A percentile compares a stretch with the other conserved stretches of the same genome.
phyloP scores from a whole-genome alignment of 2,113 vertebrate genomes.

The Polyodon spathula region DNA sequence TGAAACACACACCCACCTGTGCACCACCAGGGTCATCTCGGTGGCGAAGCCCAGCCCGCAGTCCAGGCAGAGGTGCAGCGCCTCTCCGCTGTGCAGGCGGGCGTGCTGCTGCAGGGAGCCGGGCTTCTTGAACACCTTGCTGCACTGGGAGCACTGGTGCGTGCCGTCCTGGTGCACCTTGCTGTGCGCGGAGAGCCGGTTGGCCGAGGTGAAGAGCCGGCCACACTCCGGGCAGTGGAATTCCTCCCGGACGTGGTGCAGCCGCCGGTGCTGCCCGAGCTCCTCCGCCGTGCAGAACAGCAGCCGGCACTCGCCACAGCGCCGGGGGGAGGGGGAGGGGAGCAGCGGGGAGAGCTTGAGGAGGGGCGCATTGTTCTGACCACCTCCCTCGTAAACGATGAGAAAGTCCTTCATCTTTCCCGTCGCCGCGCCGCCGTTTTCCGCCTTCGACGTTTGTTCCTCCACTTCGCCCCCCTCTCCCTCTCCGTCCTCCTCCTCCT shows the following conservation, averaged over 20 bases:
- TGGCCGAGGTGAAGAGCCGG: constrained; percentile 69
- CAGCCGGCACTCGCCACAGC: constrained; percentile 59
- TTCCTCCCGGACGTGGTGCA: constrained; percentile 22
- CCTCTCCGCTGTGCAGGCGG: constrained; percentile 73
- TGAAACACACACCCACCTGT: constrained; percentile 66
- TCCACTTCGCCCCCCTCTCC: constrained; percentile 25
- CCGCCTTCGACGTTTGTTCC: constrained; percentile 29
- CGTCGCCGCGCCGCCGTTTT: constrained; percentile 18
- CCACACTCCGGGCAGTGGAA: constrained; percentile 48
- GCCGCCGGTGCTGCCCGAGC: constrained; percentile 24
- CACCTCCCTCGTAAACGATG: no score
- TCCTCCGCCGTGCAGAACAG: constrained; percentile 17
- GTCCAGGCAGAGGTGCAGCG: constrained; percentile 77
- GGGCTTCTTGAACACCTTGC: constrained; percentile 77
- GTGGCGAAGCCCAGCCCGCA: constrained; percentile 78
- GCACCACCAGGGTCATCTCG: constrained; percentile 76
- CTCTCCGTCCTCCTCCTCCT: constrained; percentile 20
- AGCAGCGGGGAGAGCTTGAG: background rate
- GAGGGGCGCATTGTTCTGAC: constrained; percentile 4
- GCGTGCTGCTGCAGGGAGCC: constrained; percentile 74
- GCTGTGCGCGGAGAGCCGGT: constrained; percentile 68
- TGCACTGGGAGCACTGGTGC: constrained; percentile 69
- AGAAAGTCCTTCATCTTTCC: no score
- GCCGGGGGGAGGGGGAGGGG: constrained; percentile 30
- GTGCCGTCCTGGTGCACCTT: constrained; percentile 75